Evolutionary conservation across 2,888 invertebrate species (phyloP).

Genomic region (Anthoptus insignis): DNA sequence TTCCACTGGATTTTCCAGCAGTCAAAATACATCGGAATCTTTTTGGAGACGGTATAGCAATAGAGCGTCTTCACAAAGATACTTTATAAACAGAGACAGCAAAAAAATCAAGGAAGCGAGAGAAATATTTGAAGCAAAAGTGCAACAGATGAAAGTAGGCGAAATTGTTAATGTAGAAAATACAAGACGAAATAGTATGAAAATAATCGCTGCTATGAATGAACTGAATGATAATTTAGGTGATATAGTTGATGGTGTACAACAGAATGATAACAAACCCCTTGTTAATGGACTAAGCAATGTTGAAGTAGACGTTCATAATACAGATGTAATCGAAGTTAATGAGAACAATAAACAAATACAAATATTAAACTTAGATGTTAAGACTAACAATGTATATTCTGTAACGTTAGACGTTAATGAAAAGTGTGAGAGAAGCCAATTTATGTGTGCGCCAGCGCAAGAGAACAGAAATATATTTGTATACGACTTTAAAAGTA

Average conservation of each 20-base stretch:
- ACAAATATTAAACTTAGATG: constrained; percentile 84
- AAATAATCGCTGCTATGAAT: constrained; percentile 74
- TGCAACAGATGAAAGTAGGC: constrained; percentile 73
- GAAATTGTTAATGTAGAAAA: constrained; percentile 81
- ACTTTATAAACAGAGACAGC: constrained; percentile 69
- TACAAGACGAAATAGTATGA: constrained; percentile 82
- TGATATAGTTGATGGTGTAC: constrained; percentile 48
- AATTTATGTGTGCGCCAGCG: constrained; percentile 78
- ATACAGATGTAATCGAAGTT: constrained; percentile 57
- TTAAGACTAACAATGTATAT: constrained; percentile 82
- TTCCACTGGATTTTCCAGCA: constrained; percentile 87
- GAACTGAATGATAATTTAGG: constrained; percentile 62
- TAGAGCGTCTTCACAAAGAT: constrained; percentile 76
- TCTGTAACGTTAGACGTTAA: constrained; percentile 82
- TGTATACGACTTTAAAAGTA: constrained; percentile 83
- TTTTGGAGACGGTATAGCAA: constrained; percentile 89
- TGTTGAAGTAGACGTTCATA: constrained; percentile 63
- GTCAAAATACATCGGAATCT: constrained; percentile 87
- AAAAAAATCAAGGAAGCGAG: constrained; percentile 68
- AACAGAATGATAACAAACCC: constrained; percentile 39
- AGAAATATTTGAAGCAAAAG: constrained; percentile 56
- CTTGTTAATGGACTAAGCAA: constrained; percentile 52
- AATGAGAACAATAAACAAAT: constrained; percentile 82
- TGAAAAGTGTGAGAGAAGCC: constrained; percentile 70
- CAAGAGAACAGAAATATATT: constrained; percentile 78